Evolutionary conservation across 2,888 invertebrate species (phyloP).

Genomic region (Sphinx pinastri): DNA sequence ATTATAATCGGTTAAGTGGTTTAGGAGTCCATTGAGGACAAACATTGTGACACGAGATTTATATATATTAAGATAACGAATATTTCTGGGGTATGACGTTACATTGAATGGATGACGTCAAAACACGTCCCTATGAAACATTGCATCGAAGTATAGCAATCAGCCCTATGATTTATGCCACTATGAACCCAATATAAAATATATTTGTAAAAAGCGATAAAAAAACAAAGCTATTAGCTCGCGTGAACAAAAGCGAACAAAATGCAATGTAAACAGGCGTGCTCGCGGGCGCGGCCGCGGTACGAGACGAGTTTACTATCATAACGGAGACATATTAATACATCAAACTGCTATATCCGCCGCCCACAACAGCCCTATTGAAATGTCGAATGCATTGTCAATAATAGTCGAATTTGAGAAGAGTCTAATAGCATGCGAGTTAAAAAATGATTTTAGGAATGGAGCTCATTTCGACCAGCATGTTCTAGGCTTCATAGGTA

Average conservation of each 20-base stretch:
- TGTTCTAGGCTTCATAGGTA: too few relatives aligned
- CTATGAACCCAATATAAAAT: too few relatives aligned
- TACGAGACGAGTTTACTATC: slow-evolving; percentile 42
- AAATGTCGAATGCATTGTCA: neutral
- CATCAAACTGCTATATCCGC: slow-evolving; percentile 39
- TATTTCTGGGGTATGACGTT: too few relatives aligned
- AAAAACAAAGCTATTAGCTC: neutral
- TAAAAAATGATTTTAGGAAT: neutral
- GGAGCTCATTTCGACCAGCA: neutral
- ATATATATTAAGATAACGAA: too few relatives aligned
- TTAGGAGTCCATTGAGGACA: too few relatives aligned
- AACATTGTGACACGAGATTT: too few relatives aligned
- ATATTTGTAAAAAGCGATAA: too few relatives aligned
- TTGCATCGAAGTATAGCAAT: too few relatives aligned
- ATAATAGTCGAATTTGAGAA: neutral
- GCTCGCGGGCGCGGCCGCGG: slow-evolving; percentile 13
- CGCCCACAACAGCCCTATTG: slow-evolving; percentile 38
- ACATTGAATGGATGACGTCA: too few relatives aligned
- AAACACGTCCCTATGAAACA: too few relatives aligned
- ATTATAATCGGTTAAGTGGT: too few relatives aligned
- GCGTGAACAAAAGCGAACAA: slow-evolving; percentile 4
- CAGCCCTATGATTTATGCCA: too few relatives aligned
- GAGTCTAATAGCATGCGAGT: neutral
- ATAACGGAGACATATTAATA: slow-evolving; percentile 47
- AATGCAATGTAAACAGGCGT: slow-evolving; percentile 7